Evolutionary conservation across 2,113 vertebrate species (phyloP).

Genomic region (Haemorhous mexicanus): DNA sequence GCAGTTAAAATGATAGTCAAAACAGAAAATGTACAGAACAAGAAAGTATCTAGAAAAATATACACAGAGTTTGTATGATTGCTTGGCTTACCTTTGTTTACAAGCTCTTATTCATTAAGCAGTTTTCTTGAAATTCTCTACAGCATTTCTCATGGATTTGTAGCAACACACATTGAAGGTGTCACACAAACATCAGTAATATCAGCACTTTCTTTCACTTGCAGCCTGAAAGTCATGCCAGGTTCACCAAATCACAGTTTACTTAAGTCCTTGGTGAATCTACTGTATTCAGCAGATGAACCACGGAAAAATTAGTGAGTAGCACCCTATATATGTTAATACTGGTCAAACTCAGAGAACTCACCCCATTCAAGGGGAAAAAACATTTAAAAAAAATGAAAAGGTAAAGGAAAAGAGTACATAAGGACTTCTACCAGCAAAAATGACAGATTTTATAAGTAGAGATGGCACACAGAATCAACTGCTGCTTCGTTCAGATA

Average conservation of each 20-base stretch:
- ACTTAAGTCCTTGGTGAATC: background rate
- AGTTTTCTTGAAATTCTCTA: slow-evolving; percentile 2
- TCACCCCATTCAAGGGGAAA: background rate
- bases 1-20: slow-evolving; percentile 59
- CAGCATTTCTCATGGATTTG: background rate
- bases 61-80: slow-evolving; percentile 6
- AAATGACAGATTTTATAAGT: background rate
- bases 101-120: slow-evolving; percentile 4
- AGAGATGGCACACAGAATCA: background rate
- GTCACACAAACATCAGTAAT: background rate
- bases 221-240: background rate
- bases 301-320: background rate
- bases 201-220: background rate
- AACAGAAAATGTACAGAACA: slow-evolving; percentile 42
- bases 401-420: background rate
- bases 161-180: background rate
- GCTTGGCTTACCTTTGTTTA: slow-evolving; percentile 46
- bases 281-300: background rate
- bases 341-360: background rate
- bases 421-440: background rate
- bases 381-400: background rate
- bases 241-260: background rate
- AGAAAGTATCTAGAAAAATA: slow-evolving; percentile 43
- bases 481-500: background rate
- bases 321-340: background rate